Evolutionary conservation across 2,888 invertebrate species (phyloP).

Genomic region (Sarcophaga carnaria): DNA sequence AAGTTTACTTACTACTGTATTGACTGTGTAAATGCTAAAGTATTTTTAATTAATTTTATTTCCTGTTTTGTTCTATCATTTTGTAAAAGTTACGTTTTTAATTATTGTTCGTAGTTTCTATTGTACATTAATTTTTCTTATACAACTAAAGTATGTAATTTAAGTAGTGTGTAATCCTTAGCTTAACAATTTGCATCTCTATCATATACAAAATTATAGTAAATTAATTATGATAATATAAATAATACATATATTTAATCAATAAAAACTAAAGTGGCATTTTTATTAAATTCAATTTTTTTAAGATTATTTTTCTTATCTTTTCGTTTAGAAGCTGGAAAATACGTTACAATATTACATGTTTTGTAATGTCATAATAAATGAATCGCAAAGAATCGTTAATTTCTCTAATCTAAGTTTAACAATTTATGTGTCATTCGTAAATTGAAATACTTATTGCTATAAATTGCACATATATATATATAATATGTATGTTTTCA

Average conservation of each 20-base stretch:
- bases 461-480: no score
- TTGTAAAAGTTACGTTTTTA: slow-evolving; percentile 23
- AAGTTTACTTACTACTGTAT: slow-evolving; percentile 72
- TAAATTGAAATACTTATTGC: no score
- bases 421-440: no score
- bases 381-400: no score
- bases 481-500: no score
- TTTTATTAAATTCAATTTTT: no score
- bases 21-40: slow-evolving; percentile 24
- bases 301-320: no score
- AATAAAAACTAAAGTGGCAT: background rate
- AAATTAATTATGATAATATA: slow-evolving; percentile 14
- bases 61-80: background rate
- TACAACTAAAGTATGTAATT: slow-evolving; percentile 13
- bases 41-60: background rate
- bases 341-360: no score
- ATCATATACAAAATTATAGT: slow-evolving; percentile 33
- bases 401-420: no score
- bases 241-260: slow-evolving; percentile 13
- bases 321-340: no score
- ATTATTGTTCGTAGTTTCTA: slow-evolving; percentile 17
- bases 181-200: slow-evolving; percentile 35
- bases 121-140: slow-evolving; percentile 27
- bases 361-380: no score
- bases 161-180: slow-evolving; percentile 34